Percentiles rank a stretch among this genome's conserved stretches.
Evolutionary conservation across 2,113 vertebrate genomes (phyloP).

Genomic region (Tautogolabrus adspersus): DNA sequence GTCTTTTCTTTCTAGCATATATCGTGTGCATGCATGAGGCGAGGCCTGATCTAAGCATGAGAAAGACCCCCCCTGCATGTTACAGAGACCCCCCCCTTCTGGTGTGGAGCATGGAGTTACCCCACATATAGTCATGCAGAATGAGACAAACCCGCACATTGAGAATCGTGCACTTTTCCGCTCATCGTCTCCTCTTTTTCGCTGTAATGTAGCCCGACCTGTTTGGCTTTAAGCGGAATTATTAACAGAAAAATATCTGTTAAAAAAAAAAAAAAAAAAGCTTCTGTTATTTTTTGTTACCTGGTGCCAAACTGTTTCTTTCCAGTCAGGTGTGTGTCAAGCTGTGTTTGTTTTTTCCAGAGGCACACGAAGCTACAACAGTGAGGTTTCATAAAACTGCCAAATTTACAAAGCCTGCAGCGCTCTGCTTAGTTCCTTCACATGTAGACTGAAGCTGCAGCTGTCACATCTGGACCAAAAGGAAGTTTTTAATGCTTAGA

Average conservation of each 20-base stretch:
- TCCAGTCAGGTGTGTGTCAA: slow-evolving; percentile 32
- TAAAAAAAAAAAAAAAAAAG: slow-evolving; percentile 13
- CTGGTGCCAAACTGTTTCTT: slow-evolving; percentile 62
- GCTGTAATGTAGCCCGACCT: slow-evolving; percentile 43
- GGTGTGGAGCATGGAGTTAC: slow-evolving; percentile 62
- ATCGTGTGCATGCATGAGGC: slow-evolving; percentile 78
- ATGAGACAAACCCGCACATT: slow-evolving; percentile 45
- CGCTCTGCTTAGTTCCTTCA: slow-evolving; percentile 11
- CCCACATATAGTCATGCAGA: slow-evolving; percentile 33
- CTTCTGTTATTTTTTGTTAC: slow-evolving; percentile 54
- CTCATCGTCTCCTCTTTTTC: slow-evolving; percentile 40
- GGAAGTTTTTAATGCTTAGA: slow-evolving; percentile 37
- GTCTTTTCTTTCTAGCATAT: slow-evolving; percentile 55
- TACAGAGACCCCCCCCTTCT: slow-evolving; percentile 56
- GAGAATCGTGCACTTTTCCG: slow-evolving; percentile 49
- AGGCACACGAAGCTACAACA: slow-evolving; percentile 33
- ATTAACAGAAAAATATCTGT: slow-evolving; percentile 38
- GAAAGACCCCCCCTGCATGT: slow-evolving; percentile 74
- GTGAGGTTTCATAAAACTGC: slow-evolving; percentile 54
- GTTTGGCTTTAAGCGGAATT: slow-evolving; percentile 55
- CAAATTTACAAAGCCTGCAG: slow-evolving; percentile 47
- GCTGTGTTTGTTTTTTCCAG: slow-evolving; percentile 8
- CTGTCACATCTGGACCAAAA: slow-evolving; percentile 71
- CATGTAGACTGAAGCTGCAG: slow-evolving; percentile 13
- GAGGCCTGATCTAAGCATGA: slow-evolving; percentile 77